Base-by-base conservation (phyloP, 1,140 invertebrate genomes). In the Halotydeus destructor region DNA sequence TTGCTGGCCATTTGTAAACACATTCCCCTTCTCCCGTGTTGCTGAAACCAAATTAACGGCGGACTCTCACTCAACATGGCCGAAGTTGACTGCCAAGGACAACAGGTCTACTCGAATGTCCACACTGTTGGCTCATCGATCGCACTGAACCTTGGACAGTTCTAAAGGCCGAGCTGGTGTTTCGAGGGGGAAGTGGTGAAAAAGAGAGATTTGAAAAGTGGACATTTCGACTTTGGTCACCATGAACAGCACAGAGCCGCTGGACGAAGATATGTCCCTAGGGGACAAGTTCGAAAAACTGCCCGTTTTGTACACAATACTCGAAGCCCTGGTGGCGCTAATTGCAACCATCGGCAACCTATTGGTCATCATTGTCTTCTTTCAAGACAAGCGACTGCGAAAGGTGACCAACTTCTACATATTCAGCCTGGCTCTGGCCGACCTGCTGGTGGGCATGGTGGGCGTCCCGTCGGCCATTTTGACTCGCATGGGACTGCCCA, bases 371-470 rank as follows among this genome's bases (percentile, higher is more conserved):
- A 64, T 76, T 34, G 80, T 83, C 4, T 86, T 85, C 56, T 63
- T 66, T 5, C 69, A 72, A 30, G 79, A 85, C 46, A 64, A 75
- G 6, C 69, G 75, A 38, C 57, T 88, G 5, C 62, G 81, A 4
- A 60, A 80, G 27, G 68, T 81, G 31, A 85, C 81, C 5, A 88
- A 88, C 60, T 85, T 85, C 53, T 88, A 86, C 55, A 85, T 88
- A 45, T 74, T 85, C 22, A 85, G 81, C 1, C 58, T 88, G 52
- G 82, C 83, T 0, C 68, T 74, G 6, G 81, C 83, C 1, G 82
- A 88, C 56, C 69, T 86, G 9, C 60, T 89, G 2, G 63, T 67
- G 8, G 64, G 64, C 8, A 47, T 65, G 0, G 60, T 55, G 68
- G 68, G 81, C 1, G 78, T 88, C 30, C 83, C 83, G 0, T 84